phyloP scores from a whole-genome alignment of 2,797 vertebrate genomes.

The Gymnopithys bicolor region DNA sequence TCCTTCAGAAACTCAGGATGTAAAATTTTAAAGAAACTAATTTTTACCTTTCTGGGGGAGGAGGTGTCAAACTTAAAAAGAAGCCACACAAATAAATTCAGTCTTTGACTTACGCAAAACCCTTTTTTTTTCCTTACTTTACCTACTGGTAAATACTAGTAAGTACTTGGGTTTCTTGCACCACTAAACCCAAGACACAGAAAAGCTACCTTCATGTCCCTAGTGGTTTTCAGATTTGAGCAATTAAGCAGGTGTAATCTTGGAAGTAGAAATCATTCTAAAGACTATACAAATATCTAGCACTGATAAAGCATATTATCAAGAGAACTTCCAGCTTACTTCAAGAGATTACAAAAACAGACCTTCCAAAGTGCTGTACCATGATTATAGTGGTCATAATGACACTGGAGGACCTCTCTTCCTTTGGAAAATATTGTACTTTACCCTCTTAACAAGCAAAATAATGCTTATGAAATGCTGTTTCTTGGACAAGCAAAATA shows the following conservation, averaged over 20 bases:
- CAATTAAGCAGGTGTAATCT: not conserved
- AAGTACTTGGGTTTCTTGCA: not conserved
- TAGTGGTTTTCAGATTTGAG: not conserved
- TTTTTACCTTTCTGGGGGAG: rapidly evolving
- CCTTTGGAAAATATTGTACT: not conserved
- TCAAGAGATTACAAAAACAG: not conserved
- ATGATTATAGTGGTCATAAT: not conserved
- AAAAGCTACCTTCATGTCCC: not conserved
- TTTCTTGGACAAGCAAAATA: not conserved
- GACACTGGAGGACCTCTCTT: not conserved
- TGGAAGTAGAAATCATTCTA: not conserved
- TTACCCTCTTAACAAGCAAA: not conserved
- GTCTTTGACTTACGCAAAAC: not conserved
- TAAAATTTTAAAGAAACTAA: not conserved
- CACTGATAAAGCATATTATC: not conserved
- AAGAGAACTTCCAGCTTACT: not conserved
- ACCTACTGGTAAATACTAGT: not conserved
- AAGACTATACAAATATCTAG: not conserved
- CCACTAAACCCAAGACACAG: not conserved
- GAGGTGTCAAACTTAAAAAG: not conserved
- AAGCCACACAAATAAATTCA: not conserved
- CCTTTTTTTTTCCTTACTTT: not conserved
- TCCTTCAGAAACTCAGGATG: not conserved
- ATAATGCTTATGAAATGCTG: not conserved
- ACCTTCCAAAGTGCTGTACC: not conserved